Conservation (phyloP, 2,888 invertebrate genomes). For the Lobophora halterata region DNA sequence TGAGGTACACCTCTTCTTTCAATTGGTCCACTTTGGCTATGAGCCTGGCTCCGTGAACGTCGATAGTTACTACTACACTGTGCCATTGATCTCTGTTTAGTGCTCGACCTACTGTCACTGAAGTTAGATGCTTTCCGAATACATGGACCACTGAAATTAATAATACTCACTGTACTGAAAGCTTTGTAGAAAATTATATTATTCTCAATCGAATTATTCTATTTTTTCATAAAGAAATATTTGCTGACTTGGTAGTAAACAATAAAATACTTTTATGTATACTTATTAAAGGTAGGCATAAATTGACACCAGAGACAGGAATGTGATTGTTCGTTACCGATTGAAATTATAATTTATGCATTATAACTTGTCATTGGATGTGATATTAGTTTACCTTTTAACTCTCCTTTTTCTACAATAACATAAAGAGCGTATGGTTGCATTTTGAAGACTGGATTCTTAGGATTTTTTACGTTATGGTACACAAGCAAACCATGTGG, state of each 20-base stretch:
- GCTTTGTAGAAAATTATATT: slow-evolving; percentile 6
- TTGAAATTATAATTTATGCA: no score
- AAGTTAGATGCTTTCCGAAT: slow-evolving; percentile 92
- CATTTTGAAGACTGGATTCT: slow-evolving; percentile 89
- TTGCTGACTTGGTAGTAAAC: no score
- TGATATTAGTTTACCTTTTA: slow-evolving; percentile 80
- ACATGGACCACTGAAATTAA: slow-evolving; percentile 88
- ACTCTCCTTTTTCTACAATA: slow-evolving; percentile 94
- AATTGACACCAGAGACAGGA: no score
- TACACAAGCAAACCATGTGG: slow-evolving; percentile 94
- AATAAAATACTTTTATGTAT: no score
- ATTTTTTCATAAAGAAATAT: no score
- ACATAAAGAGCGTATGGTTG: slow-evolving; percentile 95
- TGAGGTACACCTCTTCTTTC: slow-evolving; percentile 89
- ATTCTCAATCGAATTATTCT: no score
- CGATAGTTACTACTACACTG: slow-evolving; percentile 91
- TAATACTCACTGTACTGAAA: neutral
- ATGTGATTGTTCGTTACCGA: no score
- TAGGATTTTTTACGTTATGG: slow-evolving; percentile 94
- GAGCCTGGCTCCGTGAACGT: slow-evolving; percentile 91
- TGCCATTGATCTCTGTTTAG: slow-evolving; percentile 95
- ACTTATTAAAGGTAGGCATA: no score
- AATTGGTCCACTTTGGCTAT: slow-evolving; percentile 92
- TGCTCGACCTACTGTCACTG: slow-evolving; percentile 92
- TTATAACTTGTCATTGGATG: no score